A percentile compares a stretch with the other conserved stretches of the same genome.
These are phyloP conservation scores for Varanus komodoensis DNA, from an alignment of 2,113 vertebrate species.

Conservation along the genomic window DNA sequence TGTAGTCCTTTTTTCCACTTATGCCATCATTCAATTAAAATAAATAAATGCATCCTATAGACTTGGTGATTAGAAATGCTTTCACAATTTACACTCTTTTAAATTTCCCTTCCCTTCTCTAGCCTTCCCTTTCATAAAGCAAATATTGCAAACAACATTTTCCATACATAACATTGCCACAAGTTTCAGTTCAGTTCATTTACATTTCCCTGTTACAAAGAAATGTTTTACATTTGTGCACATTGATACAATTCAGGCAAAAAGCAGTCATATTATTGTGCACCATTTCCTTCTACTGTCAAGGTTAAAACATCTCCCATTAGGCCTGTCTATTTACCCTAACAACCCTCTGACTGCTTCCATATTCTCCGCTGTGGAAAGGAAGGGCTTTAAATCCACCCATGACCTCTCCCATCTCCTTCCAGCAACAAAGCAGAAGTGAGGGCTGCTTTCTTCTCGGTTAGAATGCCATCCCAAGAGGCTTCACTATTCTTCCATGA, in stretches of 20 bases:
- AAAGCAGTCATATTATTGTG: neutral
- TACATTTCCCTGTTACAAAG: neutral
- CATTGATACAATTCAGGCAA: neutral
- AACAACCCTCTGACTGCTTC: neutral
- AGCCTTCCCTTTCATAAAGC: too few relatives aligned
- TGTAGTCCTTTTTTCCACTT: too few relatives aligned
- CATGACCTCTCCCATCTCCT: neutral
- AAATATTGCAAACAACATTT: neutral
- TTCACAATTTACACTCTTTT: neutral
- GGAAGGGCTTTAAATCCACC: neutral
- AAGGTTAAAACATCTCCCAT: neutral
- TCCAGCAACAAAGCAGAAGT: neutral
- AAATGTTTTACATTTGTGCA: neutral
- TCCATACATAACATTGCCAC: neutral
- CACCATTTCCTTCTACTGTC: neutral
- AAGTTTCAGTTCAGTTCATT: neutral
- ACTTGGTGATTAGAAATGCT: neutral
- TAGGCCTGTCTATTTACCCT: neutral
- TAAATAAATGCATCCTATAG: neutral
- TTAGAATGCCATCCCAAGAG: too few relatives aligned
- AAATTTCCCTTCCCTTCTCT: neutral
- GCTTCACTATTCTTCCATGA: too few relatives aligned
- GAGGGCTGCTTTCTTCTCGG: too few relatives aligned
- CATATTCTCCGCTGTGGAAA: neutral
- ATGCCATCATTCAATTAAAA: neutral